Conservation (phyloP, 1,140 invertebrate genomes). For the Aricia agestis region DNA sequence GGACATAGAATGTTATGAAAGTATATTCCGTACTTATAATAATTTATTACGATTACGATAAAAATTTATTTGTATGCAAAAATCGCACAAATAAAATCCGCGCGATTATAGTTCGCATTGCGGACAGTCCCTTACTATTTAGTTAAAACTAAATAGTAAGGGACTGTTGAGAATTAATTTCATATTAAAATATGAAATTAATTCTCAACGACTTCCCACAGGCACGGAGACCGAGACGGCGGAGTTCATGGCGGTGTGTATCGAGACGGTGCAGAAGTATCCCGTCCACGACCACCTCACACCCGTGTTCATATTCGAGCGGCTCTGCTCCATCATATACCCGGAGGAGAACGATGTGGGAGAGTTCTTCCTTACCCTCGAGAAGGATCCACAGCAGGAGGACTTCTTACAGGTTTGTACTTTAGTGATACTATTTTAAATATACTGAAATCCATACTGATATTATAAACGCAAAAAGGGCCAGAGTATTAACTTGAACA, state of each 20-base stretch:
- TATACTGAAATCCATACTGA: too few species aligned
- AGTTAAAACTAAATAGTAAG: too few species aligned
- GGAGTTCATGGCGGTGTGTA: constrained; percentile 97
- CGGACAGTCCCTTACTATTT: too few species aligned
- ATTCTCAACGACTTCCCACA: constrained; percentile 32
- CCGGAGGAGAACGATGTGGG: constrained; percentile 98
- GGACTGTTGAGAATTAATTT: too few species aligned
- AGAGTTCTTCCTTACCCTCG: constrained; percentile 96
- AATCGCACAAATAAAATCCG: too few species aligned
- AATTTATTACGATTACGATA: too few species aligned
- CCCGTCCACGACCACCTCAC: constrained; percentile 94
- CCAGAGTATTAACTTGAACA: neutral
- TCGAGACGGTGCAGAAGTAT: constrained; percentile 96
- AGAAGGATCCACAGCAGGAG: constrained; percentile 99
- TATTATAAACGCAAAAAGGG: too few species aligned
- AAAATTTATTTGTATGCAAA: too few species aligned
- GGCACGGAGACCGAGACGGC: constrained; percentile 97
- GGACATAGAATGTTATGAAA: too few species aligned
- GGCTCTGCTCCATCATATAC: constrained; percentile 97
- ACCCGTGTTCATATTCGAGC: constrained; percentile 98
- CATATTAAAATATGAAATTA: neutral
- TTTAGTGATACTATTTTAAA: too few species aligned
- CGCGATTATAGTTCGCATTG: too few species aligned
- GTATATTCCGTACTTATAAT: too few species aligned
- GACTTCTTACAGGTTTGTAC: constrained; percentile 92